Evolutionary conservation across 1,140 invertebrate genomes (phyloP), one percentile per base, ranked within the genome.

Genomic region (Drosophila elegans): DNA sequence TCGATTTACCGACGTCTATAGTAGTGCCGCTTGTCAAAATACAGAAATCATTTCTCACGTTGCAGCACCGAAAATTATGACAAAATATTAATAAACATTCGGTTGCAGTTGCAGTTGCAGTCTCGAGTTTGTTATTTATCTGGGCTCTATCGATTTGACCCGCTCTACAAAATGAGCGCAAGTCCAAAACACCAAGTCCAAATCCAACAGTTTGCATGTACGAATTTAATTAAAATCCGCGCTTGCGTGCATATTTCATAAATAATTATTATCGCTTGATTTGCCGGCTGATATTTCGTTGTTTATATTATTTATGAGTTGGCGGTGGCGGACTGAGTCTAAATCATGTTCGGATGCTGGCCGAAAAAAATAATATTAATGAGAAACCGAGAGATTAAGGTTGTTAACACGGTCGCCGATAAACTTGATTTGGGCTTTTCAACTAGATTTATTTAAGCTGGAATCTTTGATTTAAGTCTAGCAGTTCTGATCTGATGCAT

Each of bases 61-160:
- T 86, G 64, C 62, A 69, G 41, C 38, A 39, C 75, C 74, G 63
- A 75, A 53, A 86, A 82, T 86, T 86, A 86, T 86, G 83, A 86
- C 83, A 86, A 88, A 86, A 86, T 86, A 86, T 88, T 89, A 86
- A 86, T 86, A 88, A 83, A 86, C 75, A 86, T 85, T 86, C 64
- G 54, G 41, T 13, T 29, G 56, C 21, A 46, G 48, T 48, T 34
- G 54, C 42, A 38, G 48, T 49, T 25, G 41, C 42, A 34, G 80
- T 61, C 76, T 77, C 84, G 67, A 68, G 76, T 79, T 68, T 76
- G 67, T 64, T 76, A 72, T 64, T 68, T 76, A 74, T 61, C 74
- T 69, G 62, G 51, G 39, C 66, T 76, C 75, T 88, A 86, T 86
- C 83, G 79, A 88, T 86, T 86, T 86, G 83, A 86, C 83, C 83